Percentiles rank a stretch among this genome's conserved stretches.
These are phyloP conservation scores for Corythornis leucogaster DNA, from an alignment of 2,797 vertebrate genomes.

Conservation along the genomic window DNA sequence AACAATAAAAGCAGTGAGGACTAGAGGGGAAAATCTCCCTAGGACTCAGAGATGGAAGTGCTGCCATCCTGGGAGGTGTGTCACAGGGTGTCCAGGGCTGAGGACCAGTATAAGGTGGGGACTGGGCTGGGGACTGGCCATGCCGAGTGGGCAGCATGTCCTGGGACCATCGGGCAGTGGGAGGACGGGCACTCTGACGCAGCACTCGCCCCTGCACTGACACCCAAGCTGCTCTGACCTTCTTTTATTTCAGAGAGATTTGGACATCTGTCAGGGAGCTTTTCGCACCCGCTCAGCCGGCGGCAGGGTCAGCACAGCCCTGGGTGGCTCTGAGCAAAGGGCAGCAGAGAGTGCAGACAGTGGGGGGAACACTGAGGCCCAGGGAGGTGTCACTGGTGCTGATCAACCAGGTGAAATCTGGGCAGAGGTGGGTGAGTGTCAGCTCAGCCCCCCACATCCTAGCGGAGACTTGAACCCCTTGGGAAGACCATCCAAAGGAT, in stretches of 20 bases:
- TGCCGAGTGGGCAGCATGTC: not conserved
- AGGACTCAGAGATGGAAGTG: accelerated
- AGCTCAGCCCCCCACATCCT: not conserved
- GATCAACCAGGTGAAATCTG: not conserved
- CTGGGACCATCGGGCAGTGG: accelerated
- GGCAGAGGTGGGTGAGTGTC: not conserved
- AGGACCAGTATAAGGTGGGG: not conserved
- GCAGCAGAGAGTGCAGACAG: not conserved
- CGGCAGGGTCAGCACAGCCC: accelerated
- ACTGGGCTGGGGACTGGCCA: accelerated
- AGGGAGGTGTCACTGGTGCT: accelerated
- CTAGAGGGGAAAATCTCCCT: not conserved
- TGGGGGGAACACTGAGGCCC: accelerated
- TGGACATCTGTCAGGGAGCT: constrained; percentile 45
- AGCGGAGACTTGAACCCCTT: not conserved
- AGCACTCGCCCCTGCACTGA: not conserved
- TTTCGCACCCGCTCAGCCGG: not conserved
- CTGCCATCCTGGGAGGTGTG: not conserved
- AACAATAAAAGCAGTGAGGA: not conserved
- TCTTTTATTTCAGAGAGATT: constrained; percentile 57
- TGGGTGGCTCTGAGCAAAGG: accelerated
- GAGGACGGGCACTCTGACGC: not conserved
- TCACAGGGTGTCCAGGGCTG: not conserved
- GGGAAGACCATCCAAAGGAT: not conserved
- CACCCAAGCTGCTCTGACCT: constrained; percentile 24